Evolutionary conservation across 23 tunicate genomes (phyloP), one percentile per base, ranked within the genome.

Genomic region (Oikopleura dioica): DNA sequence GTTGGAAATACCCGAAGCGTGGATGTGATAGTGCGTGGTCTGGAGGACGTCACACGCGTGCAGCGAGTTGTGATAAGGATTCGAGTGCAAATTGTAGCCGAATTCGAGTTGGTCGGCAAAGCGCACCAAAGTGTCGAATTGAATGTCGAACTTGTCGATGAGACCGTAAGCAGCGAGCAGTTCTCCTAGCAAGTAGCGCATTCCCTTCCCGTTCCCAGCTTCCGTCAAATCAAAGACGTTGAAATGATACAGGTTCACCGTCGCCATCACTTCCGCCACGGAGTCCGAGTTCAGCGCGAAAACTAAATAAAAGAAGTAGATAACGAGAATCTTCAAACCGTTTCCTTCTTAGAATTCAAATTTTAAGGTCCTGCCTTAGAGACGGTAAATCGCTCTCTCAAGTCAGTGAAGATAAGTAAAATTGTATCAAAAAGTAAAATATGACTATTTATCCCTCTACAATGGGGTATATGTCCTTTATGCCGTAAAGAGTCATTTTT

Each of bases 11-110:
- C 72, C 72, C 5, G 72, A 63, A 2, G 33, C 26, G 33, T 63
- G 72, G 2, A 63, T 63, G 5, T 12, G 33, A 31, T 63, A 63
- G 26, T 63, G 72, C 29, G 72, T 63, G 72, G 85, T 59, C 68
- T 86, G 95, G 24, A 85, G 81, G 1, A 86, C 95, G 36, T 86
- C 95, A 37, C 86, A 85, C 12, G 95, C 95, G 69, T 86, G 95
- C 26, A 80, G 55, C 0, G 83, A 80, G 38, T 86, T 86, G 80
- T 86, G 95, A 59, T 86, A 86, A 36, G 77, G 84, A 76, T 86
- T 86, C 36, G 79, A 77, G 78, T 86, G 83, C 68, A 79, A 76
- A 16, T 69, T 77, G 77, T 86, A 86, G 24, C 95, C 86, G 1
- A 35, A 68, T 50, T 82, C 83, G 2, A 86, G 81, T 31, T 63